These are phyloP conservation scores for Tetropium fuscum DNA, from an alignment of 2,888 invertebrate genomes.

Conservation along the genomic window DNA sequence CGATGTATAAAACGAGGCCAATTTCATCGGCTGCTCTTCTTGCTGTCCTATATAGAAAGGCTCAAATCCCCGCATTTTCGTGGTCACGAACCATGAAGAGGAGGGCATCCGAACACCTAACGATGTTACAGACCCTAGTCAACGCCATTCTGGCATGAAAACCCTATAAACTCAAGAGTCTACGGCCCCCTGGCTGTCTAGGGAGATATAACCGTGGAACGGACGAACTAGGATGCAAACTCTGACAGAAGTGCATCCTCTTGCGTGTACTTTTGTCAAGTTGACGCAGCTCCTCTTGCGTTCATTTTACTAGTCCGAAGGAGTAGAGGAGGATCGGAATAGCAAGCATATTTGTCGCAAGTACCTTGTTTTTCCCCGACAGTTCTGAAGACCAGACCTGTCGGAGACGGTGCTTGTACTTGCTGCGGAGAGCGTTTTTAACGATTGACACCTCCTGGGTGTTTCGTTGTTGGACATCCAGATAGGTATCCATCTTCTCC, in stretches of 20 bases:
- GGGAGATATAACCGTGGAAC: background rate
- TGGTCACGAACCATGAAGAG: background rate
- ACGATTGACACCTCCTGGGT: background rate
- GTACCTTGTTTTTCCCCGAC: background rate
- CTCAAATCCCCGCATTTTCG: background rate
- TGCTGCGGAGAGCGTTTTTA: background rate
- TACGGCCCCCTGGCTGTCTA: background rate
- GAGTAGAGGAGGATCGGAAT: background rate
- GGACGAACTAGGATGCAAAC: background rate
- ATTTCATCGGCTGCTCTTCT: background rate
- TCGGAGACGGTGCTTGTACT: background rate
- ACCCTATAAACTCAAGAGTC: background rate
- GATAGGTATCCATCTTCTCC: background rate
- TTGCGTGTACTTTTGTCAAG: background rate
- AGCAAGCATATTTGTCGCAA: background rate
- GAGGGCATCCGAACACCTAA: background rate
- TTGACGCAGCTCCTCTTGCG: background rate
- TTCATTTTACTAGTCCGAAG: background rate
- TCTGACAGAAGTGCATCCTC: background rate
- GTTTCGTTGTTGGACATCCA: background rate
- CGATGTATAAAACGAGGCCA: background rate
- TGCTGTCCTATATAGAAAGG: background rate
- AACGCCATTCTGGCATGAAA: background rate
- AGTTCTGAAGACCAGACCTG: background rate
- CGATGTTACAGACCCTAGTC: background rate